These are phyloP conservation scores for Anser cygnoides DNA, from an alignment of 2,113 vertebrate genomes.

Conservation along the genomic window DNA sequence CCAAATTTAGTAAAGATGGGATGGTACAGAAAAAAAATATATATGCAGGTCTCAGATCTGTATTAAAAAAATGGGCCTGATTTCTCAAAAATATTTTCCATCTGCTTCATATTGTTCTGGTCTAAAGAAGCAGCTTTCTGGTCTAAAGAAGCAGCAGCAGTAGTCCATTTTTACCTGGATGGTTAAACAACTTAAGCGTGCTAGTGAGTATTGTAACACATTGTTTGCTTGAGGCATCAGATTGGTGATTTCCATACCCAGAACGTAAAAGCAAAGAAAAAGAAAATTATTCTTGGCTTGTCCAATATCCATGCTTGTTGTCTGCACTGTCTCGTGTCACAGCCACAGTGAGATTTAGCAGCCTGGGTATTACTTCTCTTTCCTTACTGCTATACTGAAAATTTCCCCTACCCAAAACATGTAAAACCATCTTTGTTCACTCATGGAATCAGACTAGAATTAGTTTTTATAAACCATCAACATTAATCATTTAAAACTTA, in stretches of 20 bases:
- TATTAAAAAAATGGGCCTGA: background rate
- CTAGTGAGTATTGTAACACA: background rate
- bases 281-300: background rate
- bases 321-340: background rate
- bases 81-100: conserved; percentile 23
- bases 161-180: conserved; percentile 33
- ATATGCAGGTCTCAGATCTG: background rate
- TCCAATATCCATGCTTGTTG: fast-evolving
- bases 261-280: background rate
- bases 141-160: background rate
- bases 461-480: background rate
- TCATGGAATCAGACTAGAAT: background rate
- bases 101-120: background rate
- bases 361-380: background rate
- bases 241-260: background rate
- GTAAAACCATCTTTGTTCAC: background rate
- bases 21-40: background rate
- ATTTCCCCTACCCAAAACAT: background rate
- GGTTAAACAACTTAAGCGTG: background rate
- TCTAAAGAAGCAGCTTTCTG: background rate
- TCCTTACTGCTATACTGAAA: background rate
- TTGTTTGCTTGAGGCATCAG: background rate
- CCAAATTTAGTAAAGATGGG: background rate
- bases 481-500: background rate
- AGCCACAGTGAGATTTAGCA: background rate